Conservation (phyloP, 1,140 invertebrate species). For the Plutomurus gul region DNA sequence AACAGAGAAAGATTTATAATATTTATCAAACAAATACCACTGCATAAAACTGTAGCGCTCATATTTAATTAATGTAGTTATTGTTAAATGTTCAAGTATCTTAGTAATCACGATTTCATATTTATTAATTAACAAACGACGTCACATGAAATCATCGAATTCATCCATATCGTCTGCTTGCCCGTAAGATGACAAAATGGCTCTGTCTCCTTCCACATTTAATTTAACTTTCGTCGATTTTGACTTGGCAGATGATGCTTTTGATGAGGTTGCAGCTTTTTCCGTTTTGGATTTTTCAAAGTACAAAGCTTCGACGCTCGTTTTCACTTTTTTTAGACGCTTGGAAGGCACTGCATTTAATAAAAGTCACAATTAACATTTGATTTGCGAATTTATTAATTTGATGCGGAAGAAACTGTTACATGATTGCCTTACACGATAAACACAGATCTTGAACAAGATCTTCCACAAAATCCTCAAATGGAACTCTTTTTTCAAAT, state of each 20-base stretch:
- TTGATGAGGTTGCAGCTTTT: slow-evolving; percentile 64
- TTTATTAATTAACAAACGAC: background rate
- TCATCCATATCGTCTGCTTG: slow-evolving; percentile 50
- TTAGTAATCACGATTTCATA: slow-evolving; percentile 24
- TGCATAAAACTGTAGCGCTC: background rate
- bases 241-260: slow-evolving; percentile 60
- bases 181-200: slow-evolving; percentile 36
- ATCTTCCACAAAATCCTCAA: slow-evolving; percentile 75
- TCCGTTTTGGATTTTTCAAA: slow-evolving; percentile 78
- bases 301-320: slow-evolving; percentile 74
- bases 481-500: slow-evolving; percentile 73
- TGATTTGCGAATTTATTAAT: slow-evolving; percentile 4
- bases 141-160: slow-evolving; percentile 53
- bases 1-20: background rate
- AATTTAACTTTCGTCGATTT: slow-evolving; percentile 68
- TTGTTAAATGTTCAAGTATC: background rate
- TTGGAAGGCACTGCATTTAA: slow-evolving; percentile 66
- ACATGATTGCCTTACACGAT: slow-evolving; percentile 67
- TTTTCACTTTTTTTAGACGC: slow-evolving; percentile 80
- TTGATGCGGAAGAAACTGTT: background rate
- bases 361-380: slow-evolving; percentile 44
- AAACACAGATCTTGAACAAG: slow-evolving; percentile 76
- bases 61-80: slow-evolving; percentile 6
- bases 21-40: slow-evolving; percentile 15
- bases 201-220: slow-evolving; percentile 71